Conservation (phyloP, 2,888 invertebrate species). For the Melikaiella ostensackeni region DNA sequence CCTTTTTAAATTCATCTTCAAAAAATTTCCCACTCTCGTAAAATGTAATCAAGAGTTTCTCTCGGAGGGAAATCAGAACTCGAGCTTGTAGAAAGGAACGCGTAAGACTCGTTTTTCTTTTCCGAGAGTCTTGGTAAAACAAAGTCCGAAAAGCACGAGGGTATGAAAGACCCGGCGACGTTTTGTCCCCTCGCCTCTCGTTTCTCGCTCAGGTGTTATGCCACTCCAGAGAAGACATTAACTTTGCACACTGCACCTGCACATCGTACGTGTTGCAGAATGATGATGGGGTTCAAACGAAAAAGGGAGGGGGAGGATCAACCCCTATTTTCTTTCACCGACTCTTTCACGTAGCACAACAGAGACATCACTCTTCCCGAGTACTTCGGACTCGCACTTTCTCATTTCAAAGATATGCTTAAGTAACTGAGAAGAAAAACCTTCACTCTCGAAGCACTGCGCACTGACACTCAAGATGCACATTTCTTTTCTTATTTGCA, state of each 20-base stretch:
- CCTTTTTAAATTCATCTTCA: too few species aligned
- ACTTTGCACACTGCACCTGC: slow-evolving; percentile 39
- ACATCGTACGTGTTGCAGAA: slow-evolving; percentile 38
- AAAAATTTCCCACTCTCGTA: too few species aligned
- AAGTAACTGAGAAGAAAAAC: neutral
- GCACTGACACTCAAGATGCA: slow-evolving; percentile 30
- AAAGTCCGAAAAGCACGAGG: slow-evolving; percentile 28
- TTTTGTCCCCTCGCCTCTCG: slow-evolving; percentile 16
- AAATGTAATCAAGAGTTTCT: slow-evolving; percentile 9
- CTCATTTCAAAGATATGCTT: neutral
- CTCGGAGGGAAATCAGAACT: neutral
- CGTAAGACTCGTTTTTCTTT: neutral
- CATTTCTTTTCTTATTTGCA: neutral
- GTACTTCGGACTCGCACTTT: slow-evolving; percentile 4
- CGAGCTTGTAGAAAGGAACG: neutral
- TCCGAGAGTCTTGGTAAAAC: slow-evolving; percentile 4
- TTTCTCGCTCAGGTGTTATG: slow-evolving; percentile 32
- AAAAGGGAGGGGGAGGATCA: slow-evolving; percentile 1
- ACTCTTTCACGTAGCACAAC: slow-evolving; percentile 28
- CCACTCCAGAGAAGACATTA: slow-evolving; percentile 36
- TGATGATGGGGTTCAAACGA: slow-evolving; percentile 22
- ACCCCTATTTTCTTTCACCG: slow-evolving; percentile 23
- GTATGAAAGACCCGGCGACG: slow-evolving; percentile 6
- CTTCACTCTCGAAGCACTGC: slow-evolving; percentile 19
- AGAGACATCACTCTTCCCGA: slow-evolving; percentile 9